Conservation (phyloP, 1,140 invertebrate genomes). For the Musca vetustissima region DNA sequence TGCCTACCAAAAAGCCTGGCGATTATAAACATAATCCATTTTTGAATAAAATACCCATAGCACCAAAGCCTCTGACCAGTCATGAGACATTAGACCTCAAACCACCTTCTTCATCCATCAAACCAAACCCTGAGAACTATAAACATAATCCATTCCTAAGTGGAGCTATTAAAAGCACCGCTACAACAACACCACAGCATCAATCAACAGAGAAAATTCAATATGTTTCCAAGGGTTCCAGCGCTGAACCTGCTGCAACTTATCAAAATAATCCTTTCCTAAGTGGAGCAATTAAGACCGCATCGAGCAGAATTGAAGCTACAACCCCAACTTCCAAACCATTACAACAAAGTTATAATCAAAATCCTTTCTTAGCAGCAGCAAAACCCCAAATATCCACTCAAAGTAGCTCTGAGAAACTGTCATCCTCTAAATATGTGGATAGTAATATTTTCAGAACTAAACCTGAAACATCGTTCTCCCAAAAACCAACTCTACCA, state of each 20-base stretch:
- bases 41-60: too few relatives aligned
- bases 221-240: neutral
- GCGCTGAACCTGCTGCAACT: neutral
- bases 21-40: too few relatives aligned
- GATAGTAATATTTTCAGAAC: constrained; percentile 14
- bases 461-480: neutral
- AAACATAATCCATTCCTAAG: constrained; percentile 25
- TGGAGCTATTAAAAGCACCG: neutral
- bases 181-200: neutral
- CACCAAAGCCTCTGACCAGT: too few relatives aligned
- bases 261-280: constrained; percentile 26
- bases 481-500: too few relatives aligned
- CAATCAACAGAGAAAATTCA: neutral
- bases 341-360: neutral
- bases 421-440: constrained; percentile 8
- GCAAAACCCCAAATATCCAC: neutral
- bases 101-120: too few relatives aligned
- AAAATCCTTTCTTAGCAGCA: neutral
- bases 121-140: neutral
- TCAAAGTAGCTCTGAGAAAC: neutral
- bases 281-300: neutral
- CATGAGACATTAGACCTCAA: too few relatives aligned
- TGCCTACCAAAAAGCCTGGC: too few relatives aligned
- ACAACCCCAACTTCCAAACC: neutral
- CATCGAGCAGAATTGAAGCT: neutral